Evolutionary conservation across 2,113 vertebrate genomes (phyloP), one percentile per base, ranked within the genome.

Genomic region (Plectropomus leopardus): DNA sequence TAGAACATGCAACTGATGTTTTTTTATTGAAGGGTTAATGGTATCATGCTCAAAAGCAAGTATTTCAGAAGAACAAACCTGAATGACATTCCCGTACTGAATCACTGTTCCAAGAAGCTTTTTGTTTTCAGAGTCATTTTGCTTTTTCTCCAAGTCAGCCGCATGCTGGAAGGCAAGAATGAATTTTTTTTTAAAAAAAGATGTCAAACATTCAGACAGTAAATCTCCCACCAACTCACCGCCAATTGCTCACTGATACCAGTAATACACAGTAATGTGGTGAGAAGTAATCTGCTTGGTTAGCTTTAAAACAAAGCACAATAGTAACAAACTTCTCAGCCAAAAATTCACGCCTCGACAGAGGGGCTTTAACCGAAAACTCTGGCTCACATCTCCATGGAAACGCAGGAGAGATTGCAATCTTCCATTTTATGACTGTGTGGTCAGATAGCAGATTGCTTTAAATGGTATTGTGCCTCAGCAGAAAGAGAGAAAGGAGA

Each of bases 101-200:
- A 98, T 99, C 3, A 99, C 96, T 0, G 97, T 97, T 74, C 98
- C 98, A 63, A 99, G 95, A 45, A 99, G 90, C 77, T 99, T 99
- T 83, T 97, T 96, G 94, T 98, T 99, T 60, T 99, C 98, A 0
- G 98, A 99, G 85, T 99, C 98, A 0, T 99, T 99, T 82, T 99
- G 98, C 72, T 99, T 99, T 94, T 99, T 99, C 61, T 99, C 98
- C 94, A 99, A 64, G 92, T 99, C 98, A 1, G 98, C 97, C 0
- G 98, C 98, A 72, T 99, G 97, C 98, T 99, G 92, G 9, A 69
- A 84, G 50, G 26, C 19, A 78, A 89, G 84, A 80, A 21, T 59
- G 28, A 83, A 36, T n/a, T n/a, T n/a, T n/a, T n/a, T n/a, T n/a
- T 78, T 7, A 16, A 47, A 16, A 24, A 47, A 53, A 13, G 45